Base-by-base conservation (phyloP, 1,140 invertebrate species). In the Ooceraea biroi region DNA sequence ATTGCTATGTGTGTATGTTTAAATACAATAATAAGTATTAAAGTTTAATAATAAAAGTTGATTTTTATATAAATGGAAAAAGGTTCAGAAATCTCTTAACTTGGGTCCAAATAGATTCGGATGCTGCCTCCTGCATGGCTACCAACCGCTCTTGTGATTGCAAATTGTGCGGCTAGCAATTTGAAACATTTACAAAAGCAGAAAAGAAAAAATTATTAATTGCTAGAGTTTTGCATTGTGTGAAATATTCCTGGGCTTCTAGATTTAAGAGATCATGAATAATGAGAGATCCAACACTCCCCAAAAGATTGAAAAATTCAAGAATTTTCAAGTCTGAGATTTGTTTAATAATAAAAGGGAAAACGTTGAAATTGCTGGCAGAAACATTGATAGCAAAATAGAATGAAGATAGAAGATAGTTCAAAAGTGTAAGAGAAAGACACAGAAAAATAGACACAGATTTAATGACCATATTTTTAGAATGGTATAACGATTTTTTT, bases 351-450 rank as follows among this genome's bases (percentile, higher is more conserved):
- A 65, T 50, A 41, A 8, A 52, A 22, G 27, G n/a, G 0, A 50
- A 50, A 46, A 50, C 36, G 25, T 61, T 14, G 1, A 50, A n/a
- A 65, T 50, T 44, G 4, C 27, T 19, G 30, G 17, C 7, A 25
- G 36, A 44, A 71, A 80, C 17, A 58, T 44, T 44, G 30, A 58
- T 0, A 30, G 3, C 25, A 71, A 25, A 63, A 63, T 4, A 30
- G 14, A 30, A 36, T 0, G 11, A 60, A 63, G 22, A 57, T 1
- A 57, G 52, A 68, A 61, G 41, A 58, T 48, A n/a, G n/a, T 60
- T 44, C 27, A 14, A 36, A 36, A 71, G 10, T 57, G 69, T 44
- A 71, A 85, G 44, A 55, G 74, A 71, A 63, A 74, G 82, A 57
- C 11, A 82, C 44, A 50, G n/a, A 76, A 82, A 63, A 69, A 8